Evolutionary conservation across 2,888 invertebrate genomes (phyloP), one percentile per base, ranked within the genome.

Genomic region (Polietes domitor): DNA sequence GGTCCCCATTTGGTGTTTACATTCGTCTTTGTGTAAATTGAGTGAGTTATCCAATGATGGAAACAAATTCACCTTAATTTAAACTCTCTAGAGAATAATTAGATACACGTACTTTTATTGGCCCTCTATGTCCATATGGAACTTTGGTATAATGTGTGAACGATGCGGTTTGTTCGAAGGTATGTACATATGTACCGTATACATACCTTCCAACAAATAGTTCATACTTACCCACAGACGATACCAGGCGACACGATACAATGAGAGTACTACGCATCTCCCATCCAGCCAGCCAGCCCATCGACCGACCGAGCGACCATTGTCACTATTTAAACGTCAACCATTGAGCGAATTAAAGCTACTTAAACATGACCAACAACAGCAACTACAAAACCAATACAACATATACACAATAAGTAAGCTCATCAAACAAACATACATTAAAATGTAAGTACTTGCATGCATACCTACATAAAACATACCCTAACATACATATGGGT

Each of bases 311-410:
- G 41, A 41, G 12, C 41, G 9, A 17, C 24, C 58, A 24, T 68
- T 68, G 68, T 68, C 68, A 68, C 58, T 58, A 58, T 58, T 58
- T 58, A 58, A 58, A 21, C 26, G 26, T 58, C 58, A 58, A 26
- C 26, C 58, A 58, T 58, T 24, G 26, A 58, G 58, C 19, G 68
- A 68, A 41, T 68, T 24, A 41, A 68, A 68, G 43, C 68, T 24
- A 43, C 68, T 68, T 24, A 21, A 43, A 32, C 47, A 47, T 12
- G n/a, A 47, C n/a, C 47, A n/a, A 15, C n/a, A 47, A n/a, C 47
- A 47, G 1, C 47, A 47, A 26, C 24, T 12, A 58, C 58, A 58
- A 15, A 43, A 17, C 24, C 43, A 68, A 68, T 61, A 28, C 61
- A 61, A 61, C 61, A 61, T 28, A 21, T 32, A 32, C 9, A 32